Evolutionary conservation across 64 coral and sea anemone species (phyloP).

Genomic region (Montipora capricornis): DNA sequence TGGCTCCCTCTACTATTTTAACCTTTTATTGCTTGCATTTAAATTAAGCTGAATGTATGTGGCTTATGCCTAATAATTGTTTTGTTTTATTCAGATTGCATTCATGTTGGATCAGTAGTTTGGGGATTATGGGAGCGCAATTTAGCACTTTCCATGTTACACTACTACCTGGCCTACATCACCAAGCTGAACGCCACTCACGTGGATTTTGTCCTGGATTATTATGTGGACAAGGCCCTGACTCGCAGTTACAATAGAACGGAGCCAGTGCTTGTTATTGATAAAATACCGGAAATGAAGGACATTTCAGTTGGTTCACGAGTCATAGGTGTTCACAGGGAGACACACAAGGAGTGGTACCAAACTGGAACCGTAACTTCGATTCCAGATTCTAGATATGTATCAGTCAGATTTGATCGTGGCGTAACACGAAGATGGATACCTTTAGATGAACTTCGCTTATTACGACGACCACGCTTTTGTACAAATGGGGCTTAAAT

Average conservation of each 20-base stretch:
- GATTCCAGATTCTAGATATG: neutral
- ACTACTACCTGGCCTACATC: constrained; percentile 27
- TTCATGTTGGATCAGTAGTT: constrained; percentile 31
- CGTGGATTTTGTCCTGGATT: neutral
- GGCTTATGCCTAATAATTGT: no score
- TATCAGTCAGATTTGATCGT: neutral
- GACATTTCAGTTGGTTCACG: neutral
- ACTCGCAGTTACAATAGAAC: neutral
- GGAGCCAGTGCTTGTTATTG: constrained; percentile 1
- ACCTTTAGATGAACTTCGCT: neutral
- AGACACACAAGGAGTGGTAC: neutral
- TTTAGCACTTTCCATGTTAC: no score
- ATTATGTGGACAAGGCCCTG: neutral
- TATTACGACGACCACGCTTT: neutral
- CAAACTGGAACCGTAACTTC: neutral
- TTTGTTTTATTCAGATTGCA: constrained; percentile 6
- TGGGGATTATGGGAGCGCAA: neutral
- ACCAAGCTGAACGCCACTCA: neutral
- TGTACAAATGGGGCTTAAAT: neutral
- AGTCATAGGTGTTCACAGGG: neutral
- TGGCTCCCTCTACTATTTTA: neutral
- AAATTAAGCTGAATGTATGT: neutral
- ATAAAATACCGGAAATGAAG: neutral
- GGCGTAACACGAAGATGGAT: neutral
- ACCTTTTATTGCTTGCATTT: neutral